phyloP scores from a whole-genome alignment of 92 coral and sea anemone species.

The Phenganax stokvisi region DNA sequence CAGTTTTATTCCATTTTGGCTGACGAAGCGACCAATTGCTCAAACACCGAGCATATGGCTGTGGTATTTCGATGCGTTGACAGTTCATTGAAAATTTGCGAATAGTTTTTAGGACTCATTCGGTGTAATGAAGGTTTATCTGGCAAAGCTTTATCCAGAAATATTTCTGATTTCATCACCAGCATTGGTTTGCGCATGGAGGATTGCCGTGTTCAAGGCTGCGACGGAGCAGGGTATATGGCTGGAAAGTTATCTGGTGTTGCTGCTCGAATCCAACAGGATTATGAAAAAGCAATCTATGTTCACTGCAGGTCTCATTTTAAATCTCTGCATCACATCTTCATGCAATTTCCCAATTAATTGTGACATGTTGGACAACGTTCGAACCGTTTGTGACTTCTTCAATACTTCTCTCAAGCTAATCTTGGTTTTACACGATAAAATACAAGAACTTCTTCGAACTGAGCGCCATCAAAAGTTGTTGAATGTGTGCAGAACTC shows the following conservation, averaged over 20 bases:
- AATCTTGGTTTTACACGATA: slow-evolving; percentile 6
- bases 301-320: slow-evolving; percentile 9
- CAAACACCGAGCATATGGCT: no score
- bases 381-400: slow-evolving; percentile 23
- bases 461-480: slow-evolving; percentile 26
- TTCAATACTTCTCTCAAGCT: slow-evolving; percentile 31
- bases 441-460: slow-evolving; percentile 1
- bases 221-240: not conserved
- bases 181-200: not conserved
- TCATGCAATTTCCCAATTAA: not conserved
- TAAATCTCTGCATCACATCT: not conserved
- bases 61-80: no score
- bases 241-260: not conserved
- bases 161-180: no score
- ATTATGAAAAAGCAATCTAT: not conserved
- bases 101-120: no score
- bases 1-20: slow-evolving; percentile 32
- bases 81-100: no score
- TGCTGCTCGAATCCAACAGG: not conserved
- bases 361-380: slow-evolving; percentile 37
- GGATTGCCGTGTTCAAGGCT: not conserved
- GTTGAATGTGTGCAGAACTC: slow-evolving; percentile 25
- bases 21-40: slow-evolving; percentile 28
- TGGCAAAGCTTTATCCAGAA: no score
- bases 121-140: no score